A percentile compares a stretch with the other conserved stretches of the same genome.
These are phyloP conservation scores for Phyllostomus discolor DNA, from an alignment of 2,113 vertebrate species.

Conservation along the genomic window DNA sequence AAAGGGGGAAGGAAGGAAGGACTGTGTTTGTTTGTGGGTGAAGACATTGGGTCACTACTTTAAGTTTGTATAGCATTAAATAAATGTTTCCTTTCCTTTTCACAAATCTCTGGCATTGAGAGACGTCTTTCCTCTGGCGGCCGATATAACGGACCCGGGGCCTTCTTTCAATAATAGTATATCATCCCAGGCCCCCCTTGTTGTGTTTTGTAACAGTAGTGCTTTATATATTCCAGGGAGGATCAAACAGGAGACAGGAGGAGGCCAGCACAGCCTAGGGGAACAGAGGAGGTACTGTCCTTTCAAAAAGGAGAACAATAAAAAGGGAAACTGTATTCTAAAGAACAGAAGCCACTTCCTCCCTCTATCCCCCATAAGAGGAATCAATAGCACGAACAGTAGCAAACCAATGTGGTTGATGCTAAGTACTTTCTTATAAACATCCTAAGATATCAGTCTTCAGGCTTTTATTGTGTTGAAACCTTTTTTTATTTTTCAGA, in stretches of 20 bases:
- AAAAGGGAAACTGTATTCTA: conserved; percentile 1
- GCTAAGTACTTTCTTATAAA: neutral
- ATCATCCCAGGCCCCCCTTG: no score
- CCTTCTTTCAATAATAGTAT: no score
- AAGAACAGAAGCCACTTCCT: neutral
- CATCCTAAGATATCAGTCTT: neutral
- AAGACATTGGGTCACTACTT: no score
- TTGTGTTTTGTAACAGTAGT: no score
- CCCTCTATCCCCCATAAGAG: neutral
- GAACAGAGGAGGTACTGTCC: neutral
- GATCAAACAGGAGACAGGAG: neutral
- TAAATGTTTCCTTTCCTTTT: no score
- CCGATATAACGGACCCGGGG: no score
- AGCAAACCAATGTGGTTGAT: neutral
- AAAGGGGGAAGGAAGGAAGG: no score
- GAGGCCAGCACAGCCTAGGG: neutral
- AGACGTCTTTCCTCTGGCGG: no score
- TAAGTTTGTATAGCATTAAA: no score
- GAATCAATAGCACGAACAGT: neutral
- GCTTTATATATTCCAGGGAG: neutral
- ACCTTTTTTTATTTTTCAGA: neutral
- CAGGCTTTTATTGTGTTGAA: neutral
- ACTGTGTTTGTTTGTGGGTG: no score
- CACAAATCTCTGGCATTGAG: no score
- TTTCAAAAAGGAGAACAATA: conserved; percentile 8